Evolutionary conservation across 2,113 vertebrate genomes (phyloP).

Genomic region (Atlantisia rogersi): DNA sequence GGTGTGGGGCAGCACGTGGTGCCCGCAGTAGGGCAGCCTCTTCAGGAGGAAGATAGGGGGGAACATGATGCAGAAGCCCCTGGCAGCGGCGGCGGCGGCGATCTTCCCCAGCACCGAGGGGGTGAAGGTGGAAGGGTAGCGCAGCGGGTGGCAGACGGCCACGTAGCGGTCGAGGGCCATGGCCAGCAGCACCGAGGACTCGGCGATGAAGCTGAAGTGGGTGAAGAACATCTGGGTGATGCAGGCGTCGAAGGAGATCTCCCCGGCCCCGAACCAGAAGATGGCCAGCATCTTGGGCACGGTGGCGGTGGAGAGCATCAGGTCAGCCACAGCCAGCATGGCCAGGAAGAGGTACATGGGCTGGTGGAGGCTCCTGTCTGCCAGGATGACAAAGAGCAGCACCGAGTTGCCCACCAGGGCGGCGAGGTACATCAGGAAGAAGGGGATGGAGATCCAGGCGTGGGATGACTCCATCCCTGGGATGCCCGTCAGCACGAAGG

Average conservation of each 20-base stretch:
- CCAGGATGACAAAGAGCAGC: slow-evolving; percentile 24
- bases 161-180: slow-evolving; percentile 70
- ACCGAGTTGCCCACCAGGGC: slow-evolving; percentile 23
- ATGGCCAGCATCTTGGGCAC: slow-evolving; percentile 72
- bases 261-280: slow-evolving; percentile 67
- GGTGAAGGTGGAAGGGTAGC: slow-evolving; percentile 37
- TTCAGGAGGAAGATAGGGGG: slow-evolving; percentile 64
- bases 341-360: slow-evolving; percentile 70
- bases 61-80: slow-evolving; percentile 60
- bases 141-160: slow-evolving; percentile 64
- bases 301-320: slow-evolving; percentile 61
- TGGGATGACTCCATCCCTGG: slow-evolving; percentile 71
- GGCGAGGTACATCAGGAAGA: slow-evolving; percentile 58
- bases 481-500: slow-evolving; percentile 65
- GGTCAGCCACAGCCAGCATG: slow-evolving; percentile 59
- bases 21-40: slow-evolving; percentile 55
- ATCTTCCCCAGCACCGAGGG: slow-evolving; percentile 27
- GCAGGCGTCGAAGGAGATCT: slow-evolving; percentile 68
- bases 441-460: slow-evolving; percentile 69
- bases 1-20: slow-evolving; percentile 66
- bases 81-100: neutral
- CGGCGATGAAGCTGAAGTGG: slow-evolving; percentile 69
- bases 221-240: slow-evolving; percentile 76
- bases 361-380: slow-evolving; percentile 56
- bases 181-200: slow-evolving; percentile 66